phyloP scores from a whole-genome alignment of 2,888 invertebrate genomes.

The Stictocephala bisonia region DNA sequence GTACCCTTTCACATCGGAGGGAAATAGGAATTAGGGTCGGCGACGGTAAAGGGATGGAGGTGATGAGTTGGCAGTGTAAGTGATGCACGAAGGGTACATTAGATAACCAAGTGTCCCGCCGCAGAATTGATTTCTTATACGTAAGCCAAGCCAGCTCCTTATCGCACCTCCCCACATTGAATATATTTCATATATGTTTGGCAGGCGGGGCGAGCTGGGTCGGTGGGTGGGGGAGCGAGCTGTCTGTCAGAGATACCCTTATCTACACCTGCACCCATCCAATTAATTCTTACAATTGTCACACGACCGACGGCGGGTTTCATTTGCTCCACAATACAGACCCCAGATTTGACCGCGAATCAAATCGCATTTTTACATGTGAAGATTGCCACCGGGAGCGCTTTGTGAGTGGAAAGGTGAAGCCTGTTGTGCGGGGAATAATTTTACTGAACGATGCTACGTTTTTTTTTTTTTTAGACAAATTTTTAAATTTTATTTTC shows the following conservation, averaged over 20 bases:
- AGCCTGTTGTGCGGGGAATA: too few species aligned
- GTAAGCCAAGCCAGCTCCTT: conserved; percentile 52
- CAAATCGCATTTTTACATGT: conserved; percentile 16
- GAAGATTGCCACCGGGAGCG: conserved; percentile 14
- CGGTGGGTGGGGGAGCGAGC: conserved; percentile 34
- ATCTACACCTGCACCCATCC: conserved; percentile 30
- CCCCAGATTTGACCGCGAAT: conserved; percentile 25
- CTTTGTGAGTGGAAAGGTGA: too few species aligned
- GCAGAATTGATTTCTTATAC: conserved; percentile 55
- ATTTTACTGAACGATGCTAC: too few species aligned
- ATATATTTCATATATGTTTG: conserved; percentile 56
- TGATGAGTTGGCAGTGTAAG: too few species aligned
- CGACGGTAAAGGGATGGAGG: too few species aligned
- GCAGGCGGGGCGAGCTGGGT: conserved; percentile 33
- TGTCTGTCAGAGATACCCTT: conserved; percentile 49
- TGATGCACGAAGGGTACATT: conserved; percentile 6
- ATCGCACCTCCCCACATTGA: conserved; percentile 53
- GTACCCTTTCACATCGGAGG: too few species aligned
- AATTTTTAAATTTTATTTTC: too few species aligned
- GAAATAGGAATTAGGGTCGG: too few species aligned
- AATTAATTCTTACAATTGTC: conserved; percentile 42
- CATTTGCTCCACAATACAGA: conserved; percentile 14
- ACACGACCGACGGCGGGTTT: neutral
- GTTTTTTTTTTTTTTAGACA: too few species aligned
- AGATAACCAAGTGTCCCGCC: conserved; percentile 25